phyloP scores from a whole-genome alignment of 2,888 invertebrate species.

The Cartodere bifasciata region DNA sequence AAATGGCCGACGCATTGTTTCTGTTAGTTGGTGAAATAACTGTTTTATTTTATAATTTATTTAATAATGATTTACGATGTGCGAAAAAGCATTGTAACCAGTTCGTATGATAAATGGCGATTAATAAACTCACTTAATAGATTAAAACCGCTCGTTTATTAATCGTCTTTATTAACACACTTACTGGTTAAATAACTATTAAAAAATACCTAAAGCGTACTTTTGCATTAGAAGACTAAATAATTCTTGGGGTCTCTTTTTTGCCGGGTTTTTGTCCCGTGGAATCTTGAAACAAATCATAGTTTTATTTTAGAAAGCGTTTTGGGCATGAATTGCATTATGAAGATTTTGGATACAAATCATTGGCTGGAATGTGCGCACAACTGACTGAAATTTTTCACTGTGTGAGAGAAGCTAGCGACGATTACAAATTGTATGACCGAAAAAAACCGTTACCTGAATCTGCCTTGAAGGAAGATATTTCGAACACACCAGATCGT shows the following conservation, averaged over 20 bases:
- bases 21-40: too few species aligned
- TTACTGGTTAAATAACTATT: not conserved
- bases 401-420: constrained; percentile 21
- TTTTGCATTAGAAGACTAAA: too few species aligned
- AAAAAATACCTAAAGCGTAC: not conserved
- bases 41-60: too few species aligned
- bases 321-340: constrained; percentile 24
- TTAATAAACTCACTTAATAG: too few species aligned
- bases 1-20: too few species aligned
- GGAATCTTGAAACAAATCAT: not conserved
- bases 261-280: not conserved
- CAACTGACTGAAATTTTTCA: constrained; percentile 26
- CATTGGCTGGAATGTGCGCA: constrained; percentile 26
- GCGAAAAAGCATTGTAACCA: too few species aligned
- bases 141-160: too few species aligned
- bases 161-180: not conserved
- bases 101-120: too few species aligned
- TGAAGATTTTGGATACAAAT: constrained; percentile 24
- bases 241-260: too few species aligned
- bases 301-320: constrained; percentile 19
- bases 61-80: too few species aligned
- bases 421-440: constrained; percentile 30
- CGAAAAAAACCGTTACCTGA: constrained; percentile 21
- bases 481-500: too few species aligned
- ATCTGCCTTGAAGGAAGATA: constrained; percentile 2